Percentiles rank a stretch among this genome's conserved stretches.
phyloP scores from a whole-genome alignment of 2,888 invertebrate genomes.

The Zele albiditarsus region DNA sequence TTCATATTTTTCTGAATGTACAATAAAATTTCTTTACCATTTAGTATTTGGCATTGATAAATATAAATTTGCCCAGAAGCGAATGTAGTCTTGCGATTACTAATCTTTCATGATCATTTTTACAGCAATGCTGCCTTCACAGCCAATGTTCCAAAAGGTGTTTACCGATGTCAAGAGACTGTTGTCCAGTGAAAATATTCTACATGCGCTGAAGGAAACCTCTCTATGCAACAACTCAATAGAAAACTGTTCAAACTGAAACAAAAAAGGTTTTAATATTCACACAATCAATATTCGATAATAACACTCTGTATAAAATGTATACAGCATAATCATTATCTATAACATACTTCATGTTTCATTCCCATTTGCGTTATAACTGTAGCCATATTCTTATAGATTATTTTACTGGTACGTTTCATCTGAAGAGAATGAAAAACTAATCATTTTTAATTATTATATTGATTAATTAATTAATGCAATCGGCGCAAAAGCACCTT shows the following conservation, averaged over 20 bases:
- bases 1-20: too few species aligned
- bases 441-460: background rate
- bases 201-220: background rate
- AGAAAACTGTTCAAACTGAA: background rate
- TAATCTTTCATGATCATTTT: too few species aligned
- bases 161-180: background rate
- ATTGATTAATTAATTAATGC: background rate
- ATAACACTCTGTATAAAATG: background rate
- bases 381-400: background rate
- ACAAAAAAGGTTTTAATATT: background rate
- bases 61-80: too few species aligned
- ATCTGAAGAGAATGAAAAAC: background rate
- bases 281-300: background rate
- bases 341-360: constrained; percentile 10
- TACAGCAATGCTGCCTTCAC: too few species aligned
- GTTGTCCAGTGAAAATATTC: background rate
- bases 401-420: background rate
- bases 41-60: too few species aligned
- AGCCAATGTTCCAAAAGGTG: background rate
- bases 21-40: too few species aligned
- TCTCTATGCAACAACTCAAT: background rate
- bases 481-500: too few species aligned
- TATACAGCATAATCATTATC: background rate
- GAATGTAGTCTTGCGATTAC: too few species aligned
- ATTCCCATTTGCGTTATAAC: background rate